These are phyloP conservation scores for Solenopsis invicta DNA, from an alignment of 1,140 invertebrate species.

Conservation along the genomic window DNA sequence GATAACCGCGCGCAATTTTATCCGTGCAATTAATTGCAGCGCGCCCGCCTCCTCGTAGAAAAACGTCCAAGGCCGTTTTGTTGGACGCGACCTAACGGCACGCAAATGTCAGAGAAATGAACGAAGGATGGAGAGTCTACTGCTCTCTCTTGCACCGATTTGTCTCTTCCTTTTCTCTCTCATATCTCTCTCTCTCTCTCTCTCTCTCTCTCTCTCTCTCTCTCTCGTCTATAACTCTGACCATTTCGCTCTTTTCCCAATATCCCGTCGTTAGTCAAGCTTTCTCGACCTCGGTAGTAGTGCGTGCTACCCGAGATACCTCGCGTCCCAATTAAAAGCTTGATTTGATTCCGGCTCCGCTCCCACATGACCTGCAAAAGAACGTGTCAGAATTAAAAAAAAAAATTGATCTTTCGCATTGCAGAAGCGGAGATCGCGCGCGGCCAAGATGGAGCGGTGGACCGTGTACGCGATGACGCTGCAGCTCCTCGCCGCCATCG, in stretches of 20 bases:
- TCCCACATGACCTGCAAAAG: neutral
- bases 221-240: neutral
- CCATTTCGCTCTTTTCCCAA: constrained; percentile 35
- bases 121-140: constrained; percentile 11
- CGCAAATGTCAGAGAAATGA: constrained; percentile 57
- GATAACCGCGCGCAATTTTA: constrained; percentile 41
- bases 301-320: constrained; percentile 16
- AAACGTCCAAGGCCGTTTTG: constrained; percentile 53
- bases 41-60: constrained; percentile 12
- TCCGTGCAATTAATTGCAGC: constrained; percentile 34
- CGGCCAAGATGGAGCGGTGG: constrained; percentile 68
- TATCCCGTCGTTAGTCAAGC: constrained; percentile 33
- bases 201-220: neutral
- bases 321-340: constrained; percentile 51
- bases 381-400: constrained; percentile 5
- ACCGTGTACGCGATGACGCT: constrained; percentile 64
- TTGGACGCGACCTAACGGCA: constrained; percentile 10
- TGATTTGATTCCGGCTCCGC: constrained; percentile 18
- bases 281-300: constrained; percentile 27
- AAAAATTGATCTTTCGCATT: constrained; percentile 36
- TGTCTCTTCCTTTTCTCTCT: no score
- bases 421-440: constrained; percentile 40
- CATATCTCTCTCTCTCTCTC: neutral
- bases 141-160: neutral
- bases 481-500: constrained; percentile 57